Base-by-base conservation (phyloP, 23 tunicate genomes). In the Clavelina lepadiformis region DNA sequence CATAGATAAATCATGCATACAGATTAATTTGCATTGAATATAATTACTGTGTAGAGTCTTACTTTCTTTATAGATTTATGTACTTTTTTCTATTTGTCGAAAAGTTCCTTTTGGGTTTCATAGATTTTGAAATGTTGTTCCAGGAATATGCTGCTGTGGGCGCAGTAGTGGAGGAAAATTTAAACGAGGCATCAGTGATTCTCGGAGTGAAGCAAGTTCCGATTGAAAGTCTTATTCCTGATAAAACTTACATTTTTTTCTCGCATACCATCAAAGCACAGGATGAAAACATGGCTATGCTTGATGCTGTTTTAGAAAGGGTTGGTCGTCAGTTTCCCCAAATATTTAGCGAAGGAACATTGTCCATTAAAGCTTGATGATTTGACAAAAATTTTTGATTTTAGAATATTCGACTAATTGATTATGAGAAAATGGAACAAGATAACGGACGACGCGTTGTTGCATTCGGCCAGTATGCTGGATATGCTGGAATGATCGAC, bases 251-350 rank as follows among this genome's bases (percentile, higher is more conserved):
- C 53, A 82, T 87, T 3, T 86, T 94, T 47, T 94, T 94, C 51
- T 86, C 95, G 0, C 99, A 94, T 63, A 86, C 95, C 6, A 94
- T 94, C 67, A 94, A 94, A 75, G 99, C 99, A 18, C 99, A 94
- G 52, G 38, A 75, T 52, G 99, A 80, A 75, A 94, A 94, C 64
- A 94, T 94, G 99, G 69, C 91, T 28, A 63, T 94, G 83, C 65
- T 94, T 36, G 99, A 94, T 72, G 81, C 91, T 30, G 64, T 89
- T 36, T 54, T 94, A 22, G 85, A 80, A 31, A 80, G 71, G 70
- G 97, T 89, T 34, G 25, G 67, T 36, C 45, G 25, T 8, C 23
- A 6, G 18, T 6, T 8, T 41, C 15, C 49, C 15, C 15, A 41
- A 41, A 8, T 8, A 8, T 41, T 41, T 41, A 41, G 11, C 49